Evolutionary conservation across 2,797 vertebrate genomes (phyloP).

Genomic region (Gadopsis bispinosus): DNA sequence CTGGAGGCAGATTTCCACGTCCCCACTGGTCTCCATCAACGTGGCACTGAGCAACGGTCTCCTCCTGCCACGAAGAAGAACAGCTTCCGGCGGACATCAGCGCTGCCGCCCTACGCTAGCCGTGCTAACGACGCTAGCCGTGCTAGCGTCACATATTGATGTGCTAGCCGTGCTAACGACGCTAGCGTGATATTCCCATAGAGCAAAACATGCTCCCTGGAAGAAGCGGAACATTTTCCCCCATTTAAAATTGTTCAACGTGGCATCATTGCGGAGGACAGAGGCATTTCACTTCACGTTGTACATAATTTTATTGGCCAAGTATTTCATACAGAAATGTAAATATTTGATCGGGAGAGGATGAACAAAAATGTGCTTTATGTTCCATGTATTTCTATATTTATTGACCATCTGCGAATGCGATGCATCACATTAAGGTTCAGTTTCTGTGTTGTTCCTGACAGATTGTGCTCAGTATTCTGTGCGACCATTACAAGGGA

Average conservation of each 20-base stretch:
- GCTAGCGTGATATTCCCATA: neutral
- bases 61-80: conserved; percentile 78
- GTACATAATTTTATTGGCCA: neutral
- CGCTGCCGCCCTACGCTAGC: neutral
- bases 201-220: neutral
- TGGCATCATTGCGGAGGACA: neutral
- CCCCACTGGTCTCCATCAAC: conserved; percentile 89
- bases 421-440: neutral
- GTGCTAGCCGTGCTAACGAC: neutral
- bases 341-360: neutral
- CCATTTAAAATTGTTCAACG: neutral
- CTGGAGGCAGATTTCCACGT: conserved; percentile 81
- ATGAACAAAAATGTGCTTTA: neutral
- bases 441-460: neutral
- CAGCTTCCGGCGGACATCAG: conserved; percentile 66
- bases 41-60: conserved; percentile 81
- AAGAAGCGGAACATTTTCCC: neutral
- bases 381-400: neutral
- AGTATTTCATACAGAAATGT: neutral
- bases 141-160: too few relatives aligned
- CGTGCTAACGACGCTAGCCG: neutral
- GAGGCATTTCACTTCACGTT: neutral
- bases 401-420: neutral
- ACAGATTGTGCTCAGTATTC: neutral
- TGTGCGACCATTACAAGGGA: neutral